Evolutionary conservation across 2,113 vertebrate genomes (phyloP).

Genomic region (Gymnarchus niloticus): DNA sequence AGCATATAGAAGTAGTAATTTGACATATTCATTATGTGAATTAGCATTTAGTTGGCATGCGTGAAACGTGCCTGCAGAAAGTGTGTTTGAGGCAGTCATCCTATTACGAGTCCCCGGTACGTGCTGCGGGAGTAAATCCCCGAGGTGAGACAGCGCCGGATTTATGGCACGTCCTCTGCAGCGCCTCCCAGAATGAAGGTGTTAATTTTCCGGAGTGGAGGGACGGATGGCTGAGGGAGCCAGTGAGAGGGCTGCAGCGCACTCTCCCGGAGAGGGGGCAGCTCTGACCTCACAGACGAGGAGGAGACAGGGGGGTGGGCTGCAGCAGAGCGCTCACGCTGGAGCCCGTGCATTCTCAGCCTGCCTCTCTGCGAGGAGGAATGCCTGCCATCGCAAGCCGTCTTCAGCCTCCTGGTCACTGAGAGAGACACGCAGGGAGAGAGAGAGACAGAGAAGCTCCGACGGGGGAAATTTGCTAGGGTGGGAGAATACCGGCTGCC

Average conservation of each 20-base stretch:
- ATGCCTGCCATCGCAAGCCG: conserved; percentile 88
- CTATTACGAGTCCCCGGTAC: background rate
- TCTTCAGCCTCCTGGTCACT: conserved; percentile 79
- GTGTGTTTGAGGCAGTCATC: background rate
- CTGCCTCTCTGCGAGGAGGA: conserved; percentile 93
- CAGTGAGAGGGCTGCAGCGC: conserved; percentile 75
- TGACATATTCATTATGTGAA: background rate
- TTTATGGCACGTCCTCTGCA: conserved; percentile 25
- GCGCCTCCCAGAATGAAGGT: conserved; percentile 60
- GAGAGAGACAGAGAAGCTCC: conserved; percentile 41
- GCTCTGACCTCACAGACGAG: conserved; percentile 93
- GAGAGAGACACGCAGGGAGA: conserved; percentile 59
- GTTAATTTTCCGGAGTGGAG: conserved; percentile 61
- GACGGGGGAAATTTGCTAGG: conserved; percentile 46
- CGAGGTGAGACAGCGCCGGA: background rate
- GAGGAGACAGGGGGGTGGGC: conserved; percentile 89
- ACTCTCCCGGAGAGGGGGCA: conserved; percentile 83
- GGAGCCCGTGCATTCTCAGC: conserved; percentile 88
- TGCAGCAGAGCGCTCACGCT: conserved; percentile 83
- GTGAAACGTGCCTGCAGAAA: background rate
- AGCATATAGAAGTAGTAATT: background rate
- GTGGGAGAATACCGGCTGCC: conserved; percentile 67
- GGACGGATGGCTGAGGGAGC: conserved; percentile 81
- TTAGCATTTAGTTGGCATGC: background rate
- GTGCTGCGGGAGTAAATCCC: background rate